Conservation (phyloP, 2,113 vertebrate genomes). For the Bos indicus region DNA sequence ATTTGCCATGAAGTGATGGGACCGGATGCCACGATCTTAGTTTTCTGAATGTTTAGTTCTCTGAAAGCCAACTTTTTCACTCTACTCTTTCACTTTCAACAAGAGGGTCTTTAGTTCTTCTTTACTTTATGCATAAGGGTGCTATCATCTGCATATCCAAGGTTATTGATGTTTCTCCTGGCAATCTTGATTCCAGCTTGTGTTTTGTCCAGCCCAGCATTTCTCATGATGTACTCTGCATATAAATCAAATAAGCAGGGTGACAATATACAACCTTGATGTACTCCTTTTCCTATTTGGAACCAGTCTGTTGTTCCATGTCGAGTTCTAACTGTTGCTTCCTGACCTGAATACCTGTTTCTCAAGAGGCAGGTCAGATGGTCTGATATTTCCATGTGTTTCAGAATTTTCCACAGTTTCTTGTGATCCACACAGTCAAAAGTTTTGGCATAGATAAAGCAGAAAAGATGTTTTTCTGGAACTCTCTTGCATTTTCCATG, state of each 20-base stretch:
- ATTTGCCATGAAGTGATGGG: not conserved
- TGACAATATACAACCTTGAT: not conserved
- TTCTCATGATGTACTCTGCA: not conserved
- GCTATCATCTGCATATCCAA: not conserved
- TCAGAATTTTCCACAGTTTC: not conserved
- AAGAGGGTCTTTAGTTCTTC: not conserved
- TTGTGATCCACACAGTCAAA: not conserved
- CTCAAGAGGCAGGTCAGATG: not conserved
- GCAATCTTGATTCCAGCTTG: not conserved
- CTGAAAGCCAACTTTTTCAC: not conserved
- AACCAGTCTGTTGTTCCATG: not conserved
- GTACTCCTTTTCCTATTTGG: not conserved
- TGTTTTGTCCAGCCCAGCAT: fast-evolving
- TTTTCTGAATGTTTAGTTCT: not conserved
- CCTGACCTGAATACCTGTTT: not conserved
- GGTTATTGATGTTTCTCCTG: not conserved
- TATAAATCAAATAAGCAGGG: not conserved
- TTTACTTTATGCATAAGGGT: not conserved
- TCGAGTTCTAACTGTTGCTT: not conserved
- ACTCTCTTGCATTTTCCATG: not conserved
- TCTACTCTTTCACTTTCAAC: not conserved
- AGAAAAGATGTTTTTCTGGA: not conserved
- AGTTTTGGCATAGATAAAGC: not conserved
- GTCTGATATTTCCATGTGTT: not conserved
- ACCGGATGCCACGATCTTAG: not conserved